Conservation (phyloP, 2,888 invertebrate species). For the Sarcophaga rosellei region DNA sequence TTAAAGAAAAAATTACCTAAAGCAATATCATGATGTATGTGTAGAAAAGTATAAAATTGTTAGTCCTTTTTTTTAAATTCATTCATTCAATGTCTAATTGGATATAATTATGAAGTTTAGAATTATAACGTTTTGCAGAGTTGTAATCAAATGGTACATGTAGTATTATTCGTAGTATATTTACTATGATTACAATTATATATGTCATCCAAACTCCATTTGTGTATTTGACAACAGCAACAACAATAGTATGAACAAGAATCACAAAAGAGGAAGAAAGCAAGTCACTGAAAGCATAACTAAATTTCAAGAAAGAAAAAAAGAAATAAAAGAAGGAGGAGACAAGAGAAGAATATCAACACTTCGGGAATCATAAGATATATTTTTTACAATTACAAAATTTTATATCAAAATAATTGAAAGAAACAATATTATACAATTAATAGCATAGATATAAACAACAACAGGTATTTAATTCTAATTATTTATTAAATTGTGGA, state of each 20-base stretch:
- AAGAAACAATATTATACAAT: slow-evolving; percentile 46
- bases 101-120: not conserved
- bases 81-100: not conserved
- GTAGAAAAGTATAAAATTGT: too few species aligned
- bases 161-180: slow-evolving; percentile 6
- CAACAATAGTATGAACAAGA: slow-evolving; percentile 39
- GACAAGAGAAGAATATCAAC: slow-evolving; percentile 29
- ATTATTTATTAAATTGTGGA: not conserved
- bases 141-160: slow-evolving; percentile 15
- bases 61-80: not conserved
- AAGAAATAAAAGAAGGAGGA: slow-evolving; percentile 18
- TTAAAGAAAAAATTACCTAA: not conserved
- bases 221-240: slow-evolving; percentile 27
- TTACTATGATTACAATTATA: slow-evolving; percentile 9
- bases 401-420: slow-evolving; percentile 57
- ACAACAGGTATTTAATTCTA: slow-evolving; percentile 59
- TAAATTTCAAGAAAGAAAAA: slow-evolving; percentile 27
- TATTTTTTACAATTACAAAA: slow-evolving; percentile 59
- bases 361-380: slow-evolving; percentile 59
- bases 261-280: slow-evolving; percentile 38
- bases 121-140: slow-evolving; percentile 16
- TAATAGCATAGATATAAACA: not conserved
- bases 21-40: not conserved
- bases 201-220: slow-evolving; percentile 3
- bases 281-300: slow-evolving; percentile 65